These are phyloP conservation scores for Ptilorrhoa leucosticta DNA, from an alignment of 2,113 vertebrate species.

Conservation along the genomic window DNA sequence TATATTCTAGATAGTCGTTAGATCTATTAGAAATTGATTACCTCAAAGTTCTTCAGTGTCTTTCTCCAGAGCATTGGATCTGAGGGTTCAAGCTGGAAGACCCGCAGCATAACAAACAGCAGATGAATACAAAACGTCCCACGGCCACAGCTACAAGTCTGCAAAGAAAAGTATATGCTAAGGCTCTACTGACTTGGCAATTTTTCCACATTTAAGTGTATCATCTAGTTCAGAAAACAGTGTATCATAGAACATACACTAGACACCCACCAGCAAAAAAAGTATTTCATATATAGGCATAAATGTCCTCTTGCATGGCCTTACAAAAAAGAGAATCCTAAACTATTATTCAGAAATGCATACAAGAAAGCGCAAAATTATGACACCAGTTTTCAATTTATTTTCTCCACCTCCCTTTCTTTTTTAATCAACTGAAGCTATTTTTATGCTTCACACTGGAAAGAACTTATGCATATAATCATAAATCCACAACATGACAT, in stretches of 20 bases:
- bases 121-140: slow-evolving; percentile 89
- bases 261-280: rapidly evolving
- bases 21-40: slow-evolving; percentile 31
- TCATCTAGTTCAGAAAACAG: too few species aligned
- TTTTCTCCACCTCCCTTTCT: rapidly evolving
- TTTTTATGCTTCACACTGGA: not conserved
- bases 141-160: slow-evolving; percentile 92
- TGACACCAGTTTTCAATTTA: rapidly evolving
- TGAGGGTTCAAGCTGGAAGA: slow-evolving; percentile 83
- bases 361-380: not conserved
- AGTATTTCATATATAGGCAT: not conserved
- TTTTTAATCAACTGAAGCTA: not conserved
- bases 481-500: not conserved
- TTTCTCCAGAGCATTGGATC: slow-evolving; percentile 89
- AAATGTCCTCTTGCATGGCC: not conserved
- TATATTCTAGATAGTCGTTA: not conserved
- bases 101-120: slow-evolving; percentile 87
- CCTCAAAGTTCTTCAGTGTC: slow-evolving; percentile 90
- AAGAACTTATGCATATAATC: not conserved
- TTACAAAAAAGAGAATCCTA: not conserved
- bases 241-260: not conserved
- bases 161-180: not conserved
- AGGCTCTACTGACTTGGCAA: not conserved
- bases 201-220: not conserved
- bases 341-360: not conserved